These are phyloP conservation scores for Phaenicophaeus curvirostris DNA, from an alignment of 2,797 vertebrate genomes.

Conservation along the genomic window DNA sequence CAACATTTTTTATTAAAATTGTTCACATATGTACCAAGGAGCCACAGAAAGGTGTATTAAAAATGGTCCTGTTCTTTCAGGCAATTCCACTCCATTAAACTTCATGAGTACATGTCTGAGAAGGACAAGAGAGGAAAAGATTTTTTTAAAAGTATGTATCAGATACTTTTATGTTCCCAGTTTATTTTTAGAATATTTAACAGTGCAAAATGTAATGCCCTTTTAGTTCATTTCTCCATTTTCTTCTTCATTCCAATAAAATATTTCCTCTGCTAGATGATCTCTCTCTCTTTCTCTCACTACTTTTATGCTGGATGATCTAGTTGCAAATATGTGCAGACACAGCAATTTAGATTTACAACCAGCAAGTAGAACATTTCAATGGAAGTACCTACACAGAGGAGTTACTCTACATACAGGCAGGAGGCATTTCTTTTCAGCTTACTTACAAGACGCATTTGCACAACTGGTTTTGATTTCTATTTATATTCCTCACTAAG, in stretches of 20 bases:
- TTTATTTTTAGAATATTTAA: conserved; percentile 46
- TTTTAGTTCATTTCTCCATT: not conserved
- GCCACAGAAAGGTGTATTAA: conserved; percentile 57
- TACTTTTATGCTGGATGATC: not conserved
- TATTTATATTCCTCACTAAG: not conserved
- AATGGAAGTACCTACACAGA: not conserved
- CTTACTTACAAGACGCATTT: not conserved
- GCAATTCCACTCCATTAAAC: conserved; percentile 65
- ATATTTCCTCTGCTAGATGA: conserved; percentile 22
- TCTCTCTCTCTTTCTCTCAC: not conserved
- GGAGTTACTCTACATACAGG: not conserved
- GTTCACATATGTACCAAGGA: conserved; percentile 84
- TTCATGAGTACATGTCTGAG: conserved; percentile 53
- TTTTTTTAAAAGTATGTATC: not conserved
- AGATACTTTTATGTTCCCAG: not conserved
- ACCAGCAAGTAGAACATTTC: not conserved
- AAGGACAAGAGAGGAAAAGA: not conserved
- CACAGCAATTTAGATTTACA: not conserved
- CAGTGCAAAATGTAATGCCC: not conserved
- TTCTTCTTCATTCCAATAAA: conserved; percentile 18
- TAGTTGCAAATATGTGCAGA: not conserved
- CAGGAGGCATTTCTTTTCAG: conserved; percentile 2
- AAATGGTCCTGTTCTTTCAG: conserved; percentile 45
- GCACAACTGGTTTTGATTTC: conserved; percentile 34
- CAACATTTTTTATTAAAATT: conserved; percentile 84